phyloP scores from a whole-genome alignment of 2,797 vertebrate species.

The Clarias fuscus region DNA sequence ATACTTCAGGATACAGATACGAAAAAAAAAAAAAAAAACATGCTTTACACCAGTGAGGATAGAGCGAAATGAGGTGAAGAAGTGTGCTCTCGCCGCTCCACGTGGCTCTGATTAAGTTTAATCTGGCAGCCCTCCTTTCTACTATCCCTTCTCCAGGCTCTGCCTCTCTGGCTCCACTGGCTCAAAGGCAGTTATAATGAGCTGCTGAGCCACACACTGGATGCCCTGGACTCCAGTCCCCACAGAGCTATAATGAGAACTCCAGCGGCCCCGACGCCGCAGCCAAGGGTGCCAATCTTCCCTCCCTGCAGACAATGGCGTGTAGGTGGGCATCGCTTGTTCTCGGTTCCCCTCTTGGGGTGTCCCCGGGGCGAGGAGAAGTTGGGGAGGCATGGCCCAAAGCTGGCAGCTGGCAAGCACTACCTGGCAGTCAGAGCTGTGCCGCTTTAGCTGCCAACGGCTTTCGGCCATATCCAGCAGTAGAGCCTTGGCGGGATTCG shows the following conservation, averaged over 20 bases:
- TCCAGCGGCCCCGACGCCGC: conserved; percentile 72
- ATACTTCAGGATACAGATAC: background rate
- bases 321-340: conserved; percentile 67
- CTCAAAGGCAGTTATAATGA: conserved; percentile 77
- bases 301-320: conserved; percentile 67
- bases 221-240: conserved; percentile 77
- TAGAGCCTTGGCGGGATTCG: conserved; percentile 38
- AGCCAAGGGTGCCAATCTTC: conserved; percentile 67
- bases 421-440: conserved; percentile 60
- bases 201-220: conserved; percentile 72
- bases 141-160: conserved; percentile 61
- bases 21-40: conserved; percentile 46
- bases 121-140: conserved; percentile 74
- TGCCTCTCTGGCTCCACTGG: conserved; percentile 54
- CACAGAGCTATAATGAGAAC: conserved; percentile 80
- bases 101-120: conserved; percentile 81
- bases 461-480: conserved; percentile 49
- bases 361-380: conserved; percentile 62
- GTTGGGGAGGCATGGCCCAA: conserved; percentile 66
- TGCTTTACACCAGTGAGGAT: conserved; percentile 71
- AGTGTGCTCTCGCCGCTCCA: conserved; percentile 67
- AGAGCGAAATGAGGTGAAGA: conserved; percentile 59
- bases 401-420: conserved; percentile 68
- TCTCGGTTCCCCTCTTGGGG: conserved; percentile 57
- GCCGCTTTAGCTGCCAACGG: conserved; percentile 49